Conservation (phyloP, 2,797 vertebrate genomes). For the Pseudotriccus pelzelni region DNA sequence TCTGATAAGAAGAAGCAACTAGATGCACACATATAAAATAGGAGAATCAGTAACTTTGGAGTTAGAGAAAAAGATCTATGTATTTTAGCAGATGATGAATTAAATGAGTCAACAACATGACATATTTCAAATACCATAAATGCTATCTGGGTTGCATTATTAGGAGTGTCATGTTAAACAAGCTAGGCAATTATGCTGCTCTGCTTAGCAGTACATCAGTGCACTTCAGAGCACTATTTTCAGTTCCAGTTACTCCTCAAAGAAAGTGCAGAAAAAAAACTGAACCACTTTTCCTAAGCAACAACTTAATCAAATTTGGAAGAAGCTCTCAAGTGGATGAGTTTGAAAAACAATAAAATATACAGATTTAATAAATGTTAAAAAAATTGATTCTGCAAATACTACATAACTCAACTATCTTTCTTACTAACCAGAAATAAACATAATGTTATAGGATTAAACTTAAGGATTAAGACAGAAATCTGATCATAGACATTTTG, state of each 20-base stretch:
- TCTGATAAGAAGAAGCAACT: not conserved
- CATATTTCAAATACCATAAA: slow-evolving; percentile 51
- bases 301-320: slow-evolving; percentile 3
- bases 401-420: not conserved
- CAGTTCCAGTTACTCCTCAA: not conserved
- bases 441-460: not conserved
- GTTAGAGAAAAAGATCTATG: not conserved
- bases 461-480: not conserved
- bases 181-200: slow-evolving; percentile 46
- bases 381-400: slow-evolving; percentile 16
- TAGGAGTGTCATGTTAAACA: slow-evolving; percentile 59
- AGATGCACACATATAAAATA: not conserved
- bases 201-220: slow-evolving; percentile 38
- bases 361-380: slow-evolving; percentile 5
- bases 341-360: not conserved
- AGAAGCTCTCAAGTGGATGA: not conserved
- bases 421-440: slow-evolving; percentile 14
- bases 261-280: not conserved
- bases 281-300: not conserved
- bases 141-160: slow-evolving; percentile 44
- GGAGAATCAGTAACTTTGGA: not conserved
- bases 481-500: not conserved
- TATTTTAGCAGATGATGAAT: slow-evolving; percentile 55
- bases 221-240: slow-evolving; percentile 37
- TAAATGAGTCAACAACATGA: slow-evolving; percentile 62